Evolutionary conservation across 1,140 invertebrate genomes (phyloP), one percentile per base, ranked within the genome.

Genomic region (Zaprionus kolodkinae): DNA sequence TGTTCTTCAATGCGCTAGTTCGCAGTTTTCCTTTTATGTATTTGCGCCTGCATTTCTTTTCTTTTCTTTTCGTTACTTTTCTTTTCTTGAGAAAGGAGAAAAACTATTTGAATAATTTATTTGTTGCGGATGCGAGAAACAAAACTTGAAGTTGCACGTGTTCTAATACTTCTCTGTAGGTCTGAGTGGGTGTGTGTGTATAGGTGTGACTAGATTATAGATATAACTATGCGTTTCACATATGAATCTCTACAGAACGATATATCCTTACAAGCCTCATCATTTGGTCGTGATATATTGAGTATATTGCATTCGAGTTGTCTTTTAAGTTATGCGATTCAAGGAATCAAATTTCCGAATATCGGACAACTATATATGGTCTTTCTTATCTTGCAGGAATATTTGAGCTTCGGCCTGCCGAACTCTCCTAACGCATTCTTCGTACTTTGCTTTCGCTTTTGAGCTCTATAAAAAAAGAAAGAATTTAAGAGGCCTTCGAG

Each of bases 151-250:
- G 64, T 81, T 85, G 82, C 84, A 76, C 64, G 62, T 79, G 74
- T 69, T 61, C 82, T 81, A 81, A 86, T 76, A 86, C 83, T 70
- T 68, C 57, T 63, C 36, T 70, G 59, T 77, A 52, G 21, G 54
- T 67, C 9, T 40, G 10, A 72, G 57, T 67, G 55, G 61, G 38
- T 55, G 21, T 63, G 17, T 72, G 36, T 66, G 50, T 68, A 54
- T 76, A 54, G 60, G 50, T 76, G 62, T 76, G 30, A 54, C 74
- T 48, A 63, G 38, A 50, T 67, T 52, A 52, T 69, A 78, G 27
- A 76, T 72, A 69, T 72, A 52, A 35, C 73, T 81, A 78, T 72
- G 57, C 81, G 48, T 64, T 81, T 69, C 65, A 57, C 65, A 57
- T 33, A 54, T 76, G 65, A 50, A 61, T 79, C 11, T 62, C 64